A percentile compares a stretch with the other conserved stretches of the same genome.
Evolutionary conservation across 2,888 invertebrate species (phyloP).

Genomic region (Drosophila nigricruria): DNA sequence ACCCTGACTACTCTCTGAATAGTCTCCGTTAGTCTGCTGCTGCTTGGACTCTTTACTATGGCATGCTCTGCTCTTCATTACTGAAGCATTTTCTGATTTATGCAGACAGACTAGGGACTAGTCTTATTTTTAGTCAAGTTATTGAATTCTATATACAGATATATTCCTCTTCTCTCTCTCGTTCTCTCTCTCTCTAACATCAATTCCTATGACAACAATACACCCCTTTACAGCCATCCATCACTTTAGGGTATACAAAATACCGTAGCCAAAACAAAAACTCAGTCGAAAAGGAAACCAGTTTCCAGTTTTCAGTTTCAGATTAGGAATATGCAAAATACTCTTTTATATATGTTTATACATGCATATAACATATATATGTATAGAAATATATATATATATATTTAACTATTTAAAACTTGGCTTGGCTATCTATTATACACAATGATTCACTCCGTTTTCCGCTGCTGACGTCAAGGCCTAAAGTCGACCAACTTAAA

Average conservation of each 20-base stretch:
- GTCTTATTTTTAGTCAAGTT: too few species aligned
- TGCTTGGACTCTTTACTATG: neutral
- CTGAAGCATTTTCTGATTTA: neutral
- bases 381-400: neutral
- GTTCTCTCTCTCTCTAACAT: too few species aligned
- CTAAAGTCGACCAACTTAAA: slow-evolving; percentile 11
- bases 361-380: neutral
- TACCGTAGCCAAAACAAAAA: slow-evolving; percentile 25
- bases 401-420: neutral
- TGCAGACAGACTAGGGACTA: too few species aligned
- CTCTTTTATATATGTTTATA: neutral
- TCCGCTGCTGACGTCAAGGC: slow-evolving; percentile 21
- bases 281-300: slow-evolving; percentile 57
- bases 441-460: slow-evolving; percentile 47
- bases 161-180: neutral
- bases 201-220: neutral
- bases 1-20: neutral
- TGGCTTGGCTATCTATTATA: neutral
- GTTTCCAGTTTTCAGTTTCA: slow-evolving; percentile 62
- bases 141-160: too few species aligned
- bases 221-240: neutral
- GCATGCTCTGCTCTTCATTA: too few species aligned
- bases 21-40: neutral
- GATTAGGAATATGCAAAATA: slow-evolving; percentile 54
- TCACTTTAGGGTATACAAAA: slow-evolving; percentile 3